Evolutionary conservation across 2,797 vertebrate genomes (phyloP).

Genomic region (Huso huso): DNA sequence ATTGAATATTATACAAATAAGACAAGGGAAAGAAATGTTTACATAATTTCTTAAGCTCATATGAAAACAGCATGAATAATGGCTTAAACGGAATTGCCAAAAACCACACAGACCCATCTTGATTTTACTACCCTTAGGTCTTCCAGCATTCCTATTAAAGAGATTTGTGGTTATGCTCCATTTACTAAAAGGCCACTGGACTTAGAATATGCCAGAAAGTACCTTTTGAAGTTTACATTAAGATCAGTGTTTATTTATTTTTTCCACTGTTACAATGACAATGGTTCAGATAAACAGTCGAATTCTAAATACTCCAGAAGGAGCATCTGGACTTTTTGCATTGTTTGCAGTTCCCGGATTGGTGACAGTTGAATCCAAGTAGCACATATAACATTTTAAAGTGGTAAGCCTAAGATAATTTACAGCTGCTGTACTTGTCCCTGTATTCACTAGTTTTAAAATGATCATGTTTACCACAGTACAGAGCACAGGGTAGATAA

Average conservation of each 20-base stretch:
- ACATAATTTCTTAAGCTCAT: slow-evolving; percentile 67
- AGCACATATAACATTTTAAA: slow-evolving; percentile 73
- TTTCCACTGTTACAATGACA: slow-evolving; percentile 71
- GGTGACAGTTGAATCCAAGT: slow-evolving; percentile 74
- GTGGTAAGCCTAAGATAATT: slow-evolving; percentile 70
- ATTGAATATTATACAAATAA: background rate
- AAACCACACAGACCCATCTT: slow-evolving; percentile 59
- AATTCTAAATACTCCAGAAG: slow-evolving; percentile 68
- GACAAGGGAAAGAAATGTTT: slow-evolving; percentile 46
- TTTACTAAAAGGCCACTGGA: slow-evolving; percentile 59
- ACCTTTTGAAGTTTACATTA: slow-evolving; percentile 78
- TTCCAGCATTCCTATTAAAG: slow-evolving; percentile 62
- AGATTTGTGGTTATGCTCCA: slow-evolving; percentile 55
- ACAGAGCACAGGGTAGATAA: too few species aligned
- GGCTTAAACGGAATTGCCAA: slow-evolving; percentile 58
- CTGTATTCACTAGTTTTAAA: background rate
- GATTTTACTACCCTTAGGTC: slow-evolving; percentile 47
- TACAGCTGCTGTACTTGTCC: slow-evolving; percentile 61
- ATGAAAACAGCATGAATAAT: slow-evolving; percentile 64
- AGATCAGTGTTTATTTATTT: slow-evolving; percentile 79
- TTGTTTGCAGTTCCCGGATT: slow-evolving; percentile 77
- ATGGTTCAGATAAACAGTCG: slow-evolving; percentile 76
- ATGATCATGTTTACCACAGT: too few species aligned
- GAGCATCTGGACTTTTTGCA: slow-evolving; percentile 81
- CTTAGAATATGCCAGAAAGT: slow-evolving; percentile 61